phyloP scores from a whole-genome alignment of 2,797 vertebrate species.

The Darevskia mixta region DNA sequence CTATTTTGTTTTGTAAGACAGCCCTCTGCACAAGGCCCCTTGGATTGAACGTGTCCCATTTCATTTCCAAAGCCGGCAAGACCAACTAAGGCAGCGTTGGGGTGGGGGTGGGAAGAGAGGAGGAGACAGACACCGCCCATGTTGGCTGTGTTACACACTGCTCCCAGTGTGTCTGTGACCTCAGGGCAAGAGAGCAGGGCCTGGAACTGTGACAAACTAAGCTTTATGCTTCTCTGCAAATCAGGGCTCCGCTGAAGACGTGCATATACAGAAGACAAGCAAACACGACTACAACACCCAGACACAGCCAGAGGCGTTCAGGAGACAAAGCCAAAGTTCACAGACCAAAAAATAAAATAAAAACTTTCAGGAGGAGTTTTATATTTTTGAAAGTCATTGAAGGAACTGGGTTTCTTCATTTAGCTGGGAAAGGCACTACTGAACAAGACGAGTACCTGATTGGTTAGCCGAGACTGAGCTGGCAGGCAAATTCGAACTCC shows the following conservation, averaged over 20 bases:
- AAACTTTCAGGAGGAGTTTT: slow-evolving; percentile 22
- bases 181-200: slow-evolving; percentile 16
- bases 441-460: neutral
- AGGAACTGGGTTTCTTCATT: slow-evolving; percentile 64
- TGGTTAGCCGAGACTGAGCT: neutral
- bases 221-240: slow-evolving; percentile 12
- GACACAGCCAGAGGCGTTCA: fast-evolving
- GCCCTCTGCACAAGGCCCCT: slow-evolving; percentile 7
- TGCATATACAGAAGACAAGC: slow-evolving; percentile 9
- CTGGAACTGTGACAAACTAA: slow-evolving; percentile 25
- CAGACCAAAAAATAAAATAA: slow-evolving; percentile 32
- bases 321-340: slow-evolving; percentile 44
- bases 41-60: slow-evolving; percentile 8
- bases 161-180: slow-evolving; percentile 15
- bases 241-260: neutral
- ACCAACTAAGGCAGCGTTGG: neutral
- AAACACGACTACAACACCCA: slow-evolving; percentile 9
- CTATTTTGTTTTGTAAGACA: slow-evolving; percentile 8
- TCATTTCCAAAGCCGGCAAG: slow-evolving; percentile 17
- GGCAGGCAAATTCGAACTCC: neutral
- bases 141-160: slow-evolving; percentile 5
- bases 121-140: neutral
- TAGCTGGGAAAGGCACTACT: slow-evolving; percentile 58
- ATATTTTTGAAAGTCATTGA: slow-evolving; percentile 49
- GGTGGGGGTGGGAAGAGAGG: neutral